A percentile compares a stretch with the other conserved stretches of the same genome.
Evolutionary conservation across 2,888 invertebrate genomes (phyloP).

Genomic region (Cerastis rubricosa): DNA sequence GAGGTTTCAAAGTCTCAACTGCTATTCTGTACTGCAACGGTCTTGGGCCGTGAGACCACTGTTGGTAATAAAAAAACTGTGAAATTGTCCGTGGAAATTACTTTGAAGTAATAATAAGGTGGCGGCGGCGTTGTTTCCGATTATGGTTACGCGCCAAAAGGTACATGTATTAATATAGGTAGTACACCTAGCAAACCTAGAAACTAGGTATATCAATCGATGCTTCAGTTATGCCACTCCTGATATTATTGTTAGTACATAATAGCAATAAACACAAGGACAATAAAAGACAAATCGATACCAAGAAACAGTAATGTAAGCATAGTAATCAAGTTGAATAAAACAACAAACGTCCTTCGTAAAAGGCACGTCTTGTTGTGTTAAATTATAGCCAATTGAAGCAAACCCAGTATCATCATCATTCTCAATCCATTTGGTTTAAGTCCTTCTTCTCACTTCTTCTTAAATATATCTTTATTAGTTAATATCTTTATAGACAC

Average conservation of each 20-base stretch:
- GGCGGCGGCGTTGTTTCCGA: background rate
- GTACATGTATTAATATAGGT: background rate
- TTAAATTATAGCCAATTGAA: background rate
- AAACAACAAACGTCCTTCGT: background rate
- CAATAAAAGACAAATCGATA: conserved; percentile 22
- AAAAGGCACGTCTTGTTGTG: background rate
- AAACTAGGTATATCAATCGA: background rate
- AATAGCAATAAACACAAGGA: conserved; percentile 24
- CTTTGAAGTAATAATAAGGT: background rate
- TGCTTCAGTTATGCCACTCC: background rate
- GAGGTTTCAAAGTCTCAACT: background rate
- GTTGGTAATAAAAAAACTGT: background rate
- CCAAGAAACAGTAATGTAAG: background rate
- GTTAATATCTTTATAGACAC: no score
- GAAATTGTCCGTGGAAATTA: background rate
- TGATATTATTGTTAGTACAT: background rate
- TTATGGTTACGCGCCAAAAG: background rate
- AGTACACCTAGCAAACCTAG: background rate
- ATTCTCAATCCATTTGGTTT: no score
- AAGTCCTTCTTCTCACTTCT: background rate
- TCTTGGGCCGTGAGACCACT: background rate
- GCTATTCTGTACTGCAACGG: background rate
- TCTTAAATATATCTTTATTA: background rate
- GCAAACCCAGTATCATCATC: background rate
- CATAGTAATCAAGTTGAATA: background rate